These are phyloP conservation scores for Pseudococcus jackbeardsleyi DNA, from an alignment of 2,888 invertebrate genomes.

Conservation along the genomic window DNA sequence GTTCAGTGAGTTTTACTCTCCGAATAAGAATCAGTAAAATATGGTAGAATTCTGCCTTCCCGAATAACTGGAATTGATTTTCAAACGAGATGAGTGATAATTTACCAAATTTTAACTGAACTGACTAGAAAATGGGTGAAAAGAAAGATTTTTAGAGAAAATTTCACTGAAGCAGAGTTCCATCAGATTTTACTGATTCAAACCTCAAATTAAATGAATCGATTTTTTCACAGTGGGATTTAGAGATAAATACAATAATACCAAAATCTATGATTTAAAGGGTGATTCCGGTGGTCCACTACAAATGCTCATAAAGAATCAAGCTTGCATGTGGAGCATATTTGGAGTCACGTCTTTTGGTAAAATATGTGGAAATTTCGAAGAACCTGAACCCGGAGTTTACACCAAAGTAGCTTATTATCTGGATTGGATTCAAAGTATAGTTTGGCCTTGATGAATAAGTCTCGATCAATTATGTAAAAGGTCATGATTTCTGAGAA, in stretches of 20 bases:
- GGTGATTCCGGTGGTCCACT: conserved; percentile 85
- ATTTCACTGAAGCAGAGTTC: no score
- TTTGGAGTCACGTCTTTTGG: conserved; percentile 75
- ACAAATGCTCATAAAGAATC: conserved; percentile 68
- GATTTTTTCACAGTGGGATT: no score
- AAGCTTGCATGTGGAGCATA: conserved; percentile 72
- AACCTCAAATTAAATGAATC: no score
- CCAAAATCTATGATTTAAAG: conserved; percentile 69
- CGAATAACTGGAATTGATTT: no score
- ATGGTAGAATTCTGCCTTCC: no score
- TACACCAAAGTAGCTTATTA: conserved; percentile 75
- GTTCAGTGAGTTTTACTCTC: conserved; percentile 67
- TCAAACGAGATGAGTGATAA: no score
- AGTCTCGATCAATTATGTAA: neutral
- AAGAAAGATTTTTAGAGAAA: no score
- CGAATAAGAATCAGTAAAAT: no score
- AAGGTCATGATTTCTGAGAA: neutral
- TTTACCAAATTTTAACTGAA: no score
- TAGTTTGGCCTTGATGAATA: conserved; percentile 73
- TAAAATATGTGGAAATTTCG: conserved; percentile 70
- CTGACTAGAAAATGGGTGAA: no score
- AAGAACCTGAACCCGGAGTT: conserved; percentile 72
- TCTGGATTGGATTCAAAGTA: conserved; percentile 75
- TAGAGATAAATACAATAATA: neutral
- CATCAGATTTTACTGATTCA: no score